Evolutionary conservation across 1,140 invertebrate genomes (phyloP).

Genomic region (Drosophila nannoptera): DNA sequence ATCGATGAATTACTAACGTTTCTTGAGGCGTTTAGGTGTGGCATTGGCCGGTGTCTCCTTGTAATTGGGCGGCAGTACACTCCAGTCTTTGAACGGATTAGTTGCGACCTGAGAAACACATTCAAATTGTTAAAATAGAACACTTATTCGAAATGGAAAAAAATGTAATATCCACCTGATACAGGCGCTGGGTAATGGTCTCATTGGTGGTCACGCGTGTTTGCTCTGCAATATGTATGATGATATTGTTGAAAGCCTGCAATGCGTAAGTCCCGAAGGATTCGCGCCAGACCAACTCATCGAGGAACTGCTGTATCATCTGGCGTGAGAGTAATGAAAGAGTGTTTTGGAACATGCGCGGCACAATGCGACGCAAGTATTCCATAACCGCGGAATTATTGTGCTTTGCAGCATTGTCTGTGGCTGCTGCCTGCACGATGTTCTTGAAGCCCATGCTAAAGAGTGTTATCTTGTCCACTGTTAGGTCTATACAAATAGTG

Average conservation of each 20-base stretch:
- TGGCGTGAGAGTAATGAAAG: constrained; percentile 88
- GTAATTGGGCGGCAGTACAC: constrained; percentile 80
- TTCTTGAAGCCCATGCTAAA: constrained; percentile 87
- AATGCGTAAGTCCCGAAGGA: constrained; percentile 86
- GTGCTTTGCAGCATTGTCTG: constrained; percentile 81
- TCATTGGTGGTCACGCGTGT: constrained; percentile 83
- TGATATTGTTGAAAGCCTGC: constrained; percentile 90
- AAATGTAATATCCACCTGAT: constrained; percentile 68
- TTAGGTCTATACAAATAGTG: constrained; percentile 88
- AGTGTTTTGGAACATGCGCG: constrained; percentile 94
- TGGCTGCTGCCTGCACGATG: constrained; percentile 85
- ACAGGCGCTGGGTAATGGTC: constrained; percentile 79
- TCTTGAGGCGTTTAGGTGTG: constrained; percentile 75
- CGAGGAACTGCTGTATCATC: constrained; percentile 93
- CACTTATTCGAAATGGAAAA: background rate
- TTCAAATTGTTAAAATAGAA: constrained; percentile 80
- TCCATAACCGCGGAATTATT: constrained; percentile 91
- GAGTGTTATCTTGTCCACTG: constrained; percentile 88
- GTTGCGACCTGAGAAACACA: constrained; percentile 82
- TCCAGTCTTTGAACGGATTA: constrained; percentile 91
- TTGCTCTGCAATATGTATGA: constrained; percentile 88
- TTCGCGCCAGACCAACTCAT: constrained; percentile 90
- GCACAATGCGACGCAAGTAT: constrained; percentile 90
- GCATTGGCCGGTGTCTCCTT: constrained; percentile 73
- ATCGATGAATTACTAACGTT: constrained; percentile 72